A percentile compares a stretch with the other conserved stretches of the same genome.
Evolutionary conservation across 2,113 vertebrate genomes (phyloP).

Genomic region (Melanostigma gelatinosum): DNA sequence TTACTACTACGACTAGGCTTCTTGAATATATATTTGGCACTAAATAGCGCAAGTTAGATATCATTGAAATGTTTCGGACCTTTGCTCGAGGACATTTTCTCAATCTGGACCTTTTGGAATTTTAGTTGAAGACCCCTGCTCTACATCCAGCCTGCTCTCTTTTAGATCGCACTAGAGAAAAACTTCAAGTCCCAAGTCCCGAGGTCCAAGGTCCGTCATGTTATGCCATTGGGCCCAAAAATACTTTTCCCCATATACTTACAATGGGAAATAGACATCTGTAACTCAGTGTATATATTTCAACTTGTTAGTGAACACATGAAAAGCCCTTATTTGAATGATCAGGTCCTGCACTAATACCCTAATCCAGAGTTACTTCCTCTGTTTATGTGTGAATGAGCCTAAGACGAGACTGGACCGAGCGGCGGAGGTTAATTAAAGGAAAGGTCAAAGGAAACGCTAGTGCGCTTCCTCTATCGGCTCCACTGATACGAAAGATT

Average conservation of each 20-base stretch:
- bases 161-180: slow-evolving; percentile 1
- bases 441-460: background rate
- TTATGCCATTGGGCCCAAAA: background rate
- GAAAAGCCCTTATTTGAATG: too few relatives aligned
- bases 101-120: too few relatives aligned
- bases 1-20: too few relatives aligned
- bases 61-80: too few relatives aligned
- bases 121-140: background rate
- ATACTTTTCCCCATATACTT: background rate
- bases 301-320: background rate
- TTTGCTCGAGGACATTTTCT: too few relatives aligned
- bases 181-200: background rate
- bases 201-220: background rate
- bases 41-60: too few relatives aligned
- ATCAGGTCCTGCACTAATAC: background rate
- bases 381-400: background rate
- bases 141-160: slow-evolving; percentile 10
- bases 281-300: background rate
- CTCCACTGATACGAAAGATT: background rate
- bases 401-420: background rate
- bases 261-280: background rate
- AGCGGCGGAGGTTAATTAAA: background rate
- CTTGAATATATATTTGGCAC: too few relatives aligned
- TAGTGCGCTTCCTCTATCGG: background rate
- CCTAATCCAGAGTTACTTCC: background rate